Percentiles rank a stretch among this genome's conserved stretches.
phyloP scores from a whole-genome alignment of 2,113 vertebrate species.

The Eulemur macaco region DNA sequence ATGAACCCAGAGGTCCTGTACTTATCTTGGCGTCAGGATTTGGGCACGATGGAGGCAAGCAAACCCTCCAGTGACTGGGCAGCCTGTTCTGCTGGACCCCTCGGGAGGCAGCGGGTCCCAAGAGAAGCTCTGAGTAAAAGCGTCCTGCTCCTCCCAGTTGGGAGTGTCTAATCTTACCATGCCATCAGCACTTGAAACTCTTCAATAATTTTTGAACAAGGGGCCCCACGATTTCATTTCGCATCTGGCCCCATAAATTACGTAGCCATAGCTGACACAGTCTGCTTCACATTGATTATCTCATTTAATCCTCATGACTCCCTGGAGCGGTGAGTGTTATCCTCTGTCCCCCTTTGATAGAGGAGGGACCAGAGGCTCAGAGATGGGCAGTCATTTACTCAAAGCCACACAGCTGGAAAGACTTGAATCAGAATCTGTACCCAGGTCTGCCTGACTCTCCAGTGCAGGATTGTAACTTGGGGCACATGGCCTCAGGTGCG shows the following conservation, averaged over 20 bases:
- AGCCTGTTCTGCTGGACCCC: not conserved
- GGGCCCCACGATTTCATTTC: not conserved
- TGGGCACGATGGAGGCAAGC: not conserved
- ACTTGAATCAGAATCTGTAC: not conserved
- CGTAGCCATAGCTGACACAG: not conserved
- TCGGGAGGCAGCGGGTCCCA: not conserved
- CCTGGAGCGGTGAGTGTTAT: not conserved
- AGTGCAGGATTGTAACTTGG: accelerated
- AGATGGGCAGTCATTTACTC: not conserved
- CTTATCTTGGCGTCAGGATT: not conserved
- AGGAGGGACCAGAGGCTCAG: not conserved
- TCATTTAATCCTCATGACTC: not conserved
- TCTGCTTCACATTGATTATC: not conserved
- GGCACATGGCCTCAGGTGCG: not conserved
- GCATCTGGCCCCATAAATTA: not conserved
- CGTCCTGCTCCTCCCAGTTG: not conserved
- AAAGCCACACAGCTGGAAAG: not conserved
- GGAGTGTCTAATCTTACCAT: not conserved
- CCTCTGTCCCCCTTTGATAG: not conserved
- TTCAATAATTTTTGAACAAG: not conserved
- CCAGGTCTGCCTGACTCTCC: not conserved
- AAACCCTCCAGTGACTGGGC: not conserved
- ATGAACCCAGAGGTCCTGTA: not conserved
- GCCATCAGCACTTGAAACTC: not conserved
- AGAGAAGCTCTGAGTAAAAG: not conserved